Conservation (phyloP, 1,140 invertebrate genomes). For the Cyclina sinensis region DNA sequence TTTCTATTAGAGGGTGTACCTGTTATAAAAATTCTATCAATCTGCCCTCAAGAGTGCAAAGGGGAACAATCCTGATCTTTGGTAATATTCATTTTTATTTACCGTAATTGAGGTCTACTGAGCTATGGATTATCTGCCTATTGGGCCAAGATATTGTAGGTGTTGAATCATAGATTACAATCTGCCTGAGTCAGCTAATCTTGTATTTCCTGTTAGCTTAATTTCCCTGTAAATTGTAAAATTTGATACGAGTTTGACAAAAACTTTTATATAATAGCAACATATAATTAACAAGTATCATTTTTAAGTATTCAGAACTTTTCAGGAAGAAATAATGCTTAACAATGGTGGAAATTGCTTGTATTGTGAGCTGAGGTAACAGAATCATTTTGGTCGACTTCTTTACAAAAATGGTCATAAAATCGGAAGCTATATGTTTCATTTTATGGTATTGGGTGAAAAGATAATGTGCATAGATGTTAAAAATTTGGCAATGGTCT, state of each 20-base stretch:
- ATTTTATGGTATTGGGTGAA: slow-evolving; percentile 30
- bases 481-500: too few relatives aligned
- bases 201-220: background rate
- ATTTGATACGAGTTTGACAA: background rate
- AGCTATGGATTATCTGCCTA: background rate
- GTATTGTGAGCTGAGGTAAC: slow-evolving; percentile 15
- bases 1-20: too few relatives aligned
- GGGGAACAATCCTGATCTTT: too few relatives aligned
- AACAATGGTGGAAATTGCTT: slow-evolving; percentile 22
- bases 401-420: slow-evolving; percentile 3
- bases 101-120: too few relatives aligned
- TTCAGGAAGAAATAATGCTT: slow-evolving; percentile 15
- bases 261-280: too few relatives aligned
- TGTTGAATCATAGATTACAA: background rate
- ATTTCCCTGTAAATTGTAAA: background rate
- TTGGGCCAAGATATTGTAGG: background rate
- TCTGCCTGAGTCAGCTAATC: slow-evolving; percentile 31
- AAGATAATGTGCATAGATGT: background rate
- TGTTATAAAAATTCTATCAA: too few relatives aligned
- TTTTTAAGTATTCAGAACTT: background rate
- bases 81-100: too few relatives aligned
- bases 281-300: background rate
- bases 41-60: too few relatives aligned
- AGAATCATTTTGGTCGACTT: slow-evolving; percentile 37
- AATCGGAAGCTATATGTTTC: slow-evolving; percentile 35